A percentile compares a stretch with the other conserved stretches of the same genome.
Evolutionary conservation across 2,113 vertebrate species (phyloP).

Genomic region (Scomber scombrus): DNA sequence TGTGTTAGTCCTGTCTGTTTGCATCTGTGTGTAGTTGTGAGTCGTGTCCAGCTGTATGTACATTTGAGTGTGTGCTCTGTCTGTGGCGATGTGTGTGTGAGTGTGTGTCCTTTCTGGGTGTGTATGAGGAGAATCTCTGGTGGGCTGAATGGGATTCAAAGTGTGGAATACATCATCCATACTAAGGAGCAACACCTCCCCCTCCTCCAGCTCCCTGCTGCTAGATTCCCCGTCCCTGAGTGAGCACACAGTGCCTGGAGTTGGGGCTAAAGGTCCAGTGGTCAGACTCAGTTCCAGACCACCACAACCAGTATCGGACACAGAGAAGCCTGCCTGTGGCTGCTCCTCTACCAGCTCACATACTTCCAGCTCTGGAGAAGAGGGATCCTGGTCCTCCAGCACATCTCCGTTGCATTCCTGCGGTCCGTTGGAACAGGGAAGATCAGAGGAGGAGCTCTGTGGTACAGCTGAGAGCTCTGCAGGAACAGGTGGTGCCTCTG

Average conservation of each 20-base stretch:
- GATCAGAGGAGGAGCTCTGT: slow-evolving; percentile 76
- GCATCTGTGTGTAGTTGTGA: slow-evolving; percentile 81
- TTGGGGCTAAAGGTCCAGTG: slow-evolving; percentile 85
- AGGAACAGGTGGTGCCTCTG: slow-evolving; percentile 85
- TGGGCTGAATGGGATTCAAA: slow-evolving; percentile 78
- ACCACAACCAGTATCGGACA: slow-evolving; percentile 69
- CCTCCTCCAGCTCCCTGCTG: slow-evolving; percentile 82
- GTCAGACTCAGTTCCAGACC: slow-evolving; percentile 85
- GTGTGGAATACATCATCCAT: slow-evolving; percentile 94
- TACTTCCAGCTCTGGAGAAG: slow-evolving; percentile 89
- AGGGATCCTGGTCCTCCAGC: slow-evolving; percentile 88
- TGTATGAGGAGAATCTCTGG: slow-evolving; percentile 63
- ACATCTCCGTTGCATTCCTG: slow-evolving; percentile 91
- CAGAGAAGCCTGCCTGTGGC: slow-evolving; percentile 86
- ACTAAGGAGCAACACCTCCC: slow-evolving; percentile 92
- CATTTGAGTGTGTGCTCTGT: slow-evolving; percentile 76
- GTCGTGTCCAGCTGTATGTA: slow-evolving; percentile 77
- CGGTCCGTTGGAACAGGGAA: slow-evolving; percentile 89
- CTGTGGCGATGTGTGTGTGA: slow-evolving; percentile 57
- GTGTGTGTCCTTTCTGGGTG: slow-evolving; percentile 69
- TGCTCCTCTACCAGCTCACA: slow-evolving; percentile 87
- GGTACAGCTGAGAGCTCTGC: slow-evolving; percentile 89
- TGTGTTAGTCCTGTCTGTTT: slow-evolving; percentile 78
- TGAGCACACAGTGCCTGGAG: slow-evolving; percentile 86
- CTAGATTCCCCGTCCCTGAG: slow-evolving; percentile 92